Conservation (phyloP, 2,888 invertebrate genomes). For the Drosophila siamana region DNA sequence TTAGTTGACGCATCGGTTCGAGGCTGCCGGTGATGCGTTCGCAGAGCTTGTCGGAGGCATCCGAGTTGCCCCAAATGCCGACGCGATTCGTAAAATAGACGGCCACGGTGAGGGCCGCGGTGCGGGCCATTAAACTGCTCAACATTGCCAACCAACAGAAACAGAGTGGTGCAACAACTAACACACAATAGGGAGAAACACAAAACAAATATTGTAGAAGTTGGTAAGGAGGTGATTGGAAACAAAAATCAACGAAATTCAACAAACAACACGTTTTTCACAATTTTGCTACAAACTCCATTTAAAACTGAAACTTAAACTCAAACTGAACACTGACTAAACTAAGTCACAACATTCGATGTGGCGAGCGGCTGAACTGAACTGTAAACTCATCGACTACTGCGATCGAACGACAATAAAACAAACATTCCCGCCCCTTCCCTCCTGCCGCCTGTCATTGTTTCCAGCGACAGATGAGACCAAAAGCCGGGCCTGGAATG, state of each 20-base stretch:
- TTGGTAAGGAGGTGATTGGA: background rate
- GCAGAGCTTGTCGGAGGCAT: conserved; percentile 32
- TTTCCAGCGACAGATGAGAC: too few relatives aligned
- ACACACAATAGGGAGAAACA: too few relatives aligned
- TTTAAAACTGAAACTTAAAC: background rate
- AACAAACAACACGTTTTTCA: background rate
- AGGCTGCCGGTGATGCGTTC: conserved; percentile 11
- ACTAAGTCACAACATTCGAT: background rate
- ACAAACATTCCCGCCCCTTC: conserved; percentile 5
- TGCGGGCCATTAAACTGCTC: conserved; percentile 27
- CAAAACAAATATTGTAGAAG: background rate
- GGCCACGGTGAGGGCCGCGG: conserved; percentile 34
- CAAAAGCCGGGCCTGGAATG: conserved; percentile 30
- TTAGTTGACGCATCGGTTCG: conserved; percentile 25
- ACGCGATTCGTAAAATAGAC: conserved; percentile 33
- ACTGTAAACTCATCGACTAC: background rate
- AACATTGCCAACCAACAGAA: conserved; percentile 20
- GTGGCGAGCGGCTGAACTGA: background rate
- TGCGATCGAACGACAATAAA: background rate
- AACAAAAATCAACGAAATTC: background rate
- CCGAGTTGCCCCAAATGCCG: conserved; percentile 42
- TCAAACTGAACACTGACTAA: too few relatives aligned
- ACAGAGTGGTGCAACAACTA: too few relatives aligned
- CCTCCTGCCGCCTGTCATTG: too few relatives aligned
- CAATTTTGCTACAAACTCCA: conserved; percentile 5